Conservation (phyloP, 2,113 vertebrate genomes). For the Opisthocomus hoazin region DNA sequence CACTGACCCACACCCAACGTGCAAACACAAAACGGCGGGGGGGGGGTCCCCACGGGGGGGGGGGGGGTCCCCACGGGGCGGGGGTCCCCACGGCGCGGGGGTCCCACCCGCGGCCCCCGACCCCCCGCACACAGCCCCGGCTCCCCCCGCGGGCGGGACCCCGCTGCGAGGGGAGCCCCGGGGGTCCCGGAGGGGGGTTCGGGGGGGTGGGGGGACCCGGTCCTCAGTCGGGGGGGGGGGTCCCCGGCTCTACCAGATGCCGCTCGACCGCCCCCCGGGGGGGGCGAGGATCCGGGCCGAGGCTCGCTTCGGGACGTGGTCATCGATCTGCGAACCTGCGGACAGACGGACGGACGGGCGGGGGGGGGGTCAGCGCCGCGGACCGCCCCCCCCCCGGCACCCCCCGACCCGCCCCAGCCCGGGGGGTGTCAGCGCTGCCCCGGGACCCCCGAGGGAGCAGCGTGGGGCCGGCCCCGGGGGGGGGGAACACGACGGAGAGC, state of each 20-base stretch:
- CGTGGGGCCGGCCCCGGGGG: neutral
- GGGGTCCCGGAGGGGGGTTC: neutral
- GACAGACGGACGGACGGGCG: neutral
- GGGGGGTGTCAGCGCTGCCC: too few relatives aligned
- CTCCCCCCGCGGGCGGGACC: neutral
- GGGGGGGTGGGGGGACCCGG: too few relatives aligned
- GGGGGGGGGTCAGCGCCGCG: too few relatives aligned
- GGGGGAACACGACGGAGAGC: too few relatives aligned
- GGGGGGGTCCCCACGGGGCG: too few relatives aligned
- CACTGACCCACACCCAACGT: slow-evolving; percentile 73
- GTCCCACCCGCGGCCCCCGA: neutral
- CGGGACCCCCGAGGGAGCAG: too few relatives aligned
- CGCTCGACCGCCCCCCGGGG: slow-evolving; percentile 91
- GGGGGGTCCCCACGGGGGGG: too few relatives aligned
- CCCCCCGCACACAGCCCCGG: too few relatives aligned
- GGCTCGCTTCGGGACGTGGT: slow-evolving; percentile 92
- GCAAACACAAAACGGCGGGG: slow-evolving; percentile 66
- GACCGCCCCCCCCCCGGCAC: neutral
- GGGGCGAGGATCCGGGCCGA: slow-evolving; percentile 92
- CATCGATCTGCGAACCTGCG: slow-evolving; percentile 91
- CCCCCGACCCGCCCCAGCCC: too few relatives aligned
- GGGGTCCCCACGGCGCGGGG: too few relatives aligned
- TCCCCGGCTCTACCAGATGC: slow-evolving; percentile 85
- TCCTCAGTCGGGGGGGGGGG: slow-evolving; percentile 56
- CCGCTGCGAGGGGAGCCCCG: neutral